Conservation (phyloP, 2,797 vertebrate species). For the Lacerta bilineata region DNA sequence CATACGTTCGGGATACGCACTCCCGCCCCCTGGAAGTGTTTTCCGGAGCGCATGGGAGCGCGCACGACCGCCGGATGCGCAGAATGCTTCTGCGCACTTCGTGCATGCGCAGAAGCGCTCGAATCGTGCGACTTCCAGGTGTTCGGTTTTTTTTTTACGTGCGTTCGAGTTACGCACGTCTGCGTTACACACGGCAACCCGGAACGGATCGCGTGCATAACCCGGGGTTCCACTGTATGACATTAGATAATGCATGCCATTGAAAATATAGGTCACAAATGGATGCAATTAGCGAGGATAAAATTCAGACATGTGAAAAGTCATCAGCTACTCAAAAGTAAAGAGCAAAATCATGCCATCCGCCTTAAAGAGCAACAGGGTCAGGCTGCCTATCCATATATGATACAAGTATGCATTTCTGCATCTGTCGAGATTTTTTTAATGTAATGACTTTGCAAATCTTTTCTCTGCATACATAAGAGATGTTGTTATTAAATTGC, state of each 20-base stretch:
- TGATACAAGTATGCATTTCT: neutral
- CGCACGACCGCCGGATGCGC: too few relatives aligned
- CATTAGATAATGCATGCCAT: neutral
- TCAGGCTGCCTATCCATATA: neutral
- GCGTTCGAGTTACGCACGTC: too few relatives aligned
- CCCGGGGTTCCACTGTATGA: neutral
- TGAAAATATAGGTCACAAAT: neutral
- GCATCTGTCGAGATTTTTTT: neutral
- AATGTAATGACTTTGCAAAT: rapidly evolving
- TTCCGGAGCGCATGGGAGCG: too few relatives aligned
- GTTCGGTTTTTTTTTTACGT: too few relatives aligned
- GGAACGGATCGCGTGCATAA: too few relatives aligned
- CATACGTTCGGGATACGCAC: too few relatives aligned
- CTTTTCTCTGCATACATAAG: rapidly evolving
- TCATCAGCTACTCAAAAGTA: neutral
- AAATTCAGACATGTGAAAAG: neutral
- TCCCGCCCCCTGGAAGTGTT: too few relatives aligned
- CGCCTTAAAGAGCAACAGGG: neutral
- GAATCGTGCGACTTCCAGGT: too few relatives aligned
- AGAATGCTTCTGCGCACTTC: too few relatives aligned
- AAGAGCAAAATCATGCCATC: neutral
- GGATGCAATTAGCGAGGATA: neutral
- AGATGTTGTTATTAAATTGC: too few relatives aligned
- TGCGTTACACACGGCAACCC: too few relatives aligned
- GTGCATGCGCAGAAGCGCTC: too few relatives aligned